Base-by-base conservation (phyloP, 2,888 invertebrate genomes). In the Chaetogeoica ovagalla region DNA sequence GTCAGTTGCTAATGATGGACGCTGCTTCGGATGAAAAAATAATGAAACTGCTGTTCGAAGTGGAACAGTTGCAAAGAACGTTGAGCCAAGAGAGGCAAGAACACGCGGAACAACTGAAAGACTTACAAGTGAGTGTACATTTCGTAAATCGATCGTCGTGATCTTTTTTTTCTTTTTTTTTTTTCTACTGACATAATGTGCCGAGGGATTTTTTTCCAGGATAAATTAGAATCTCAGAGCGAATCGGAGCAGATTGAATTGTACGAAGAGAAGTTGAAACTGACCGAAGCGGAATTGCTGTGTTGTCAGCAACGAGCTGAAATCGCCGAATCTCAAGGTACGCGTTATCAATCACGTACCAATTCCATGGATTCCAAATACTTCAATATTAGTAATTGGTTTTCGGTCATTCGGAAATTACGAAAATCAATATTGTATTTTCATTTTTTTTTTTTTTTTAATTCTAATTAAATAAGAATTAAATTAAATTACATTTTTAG, bases 221-320 rank as follows among this genome's bases (percentile, higher is more conserved):
- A 89, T 63, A 90, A 91, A 85, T 84, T 92, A 70, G 90, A 91
- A 70, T 89, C 89, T 83, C 90, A 91, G 83, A 89, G 89, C 82
- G 79, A 79, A 65, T 79, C 79, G 4, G 79, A 79, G 55, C 79
- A 79, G 63, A 63, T 79, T 19, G 90, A 92, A 39, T 86, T 92
- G 0, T 88, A 92, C 84, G 92, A 92, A 83, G 92, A 92, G 85
- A 91, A 91, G 84, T 87, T 92, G 57, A 90, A 88, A 84, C 85
- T 92, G 0, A 91, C 90, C 0, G 92, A 92, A 84, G 89, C 90
- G n/a, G 92, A 92, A 84, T 88, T 92, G 1, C 88, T 89, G 83
- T 88, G 88, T 83, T 90, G 91, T 0, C 82, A 88, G 15, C 89
- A 90, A 82, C 86, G 91, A 81, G 91, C 91, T 0, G 91, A 91